Conservation (phyloP, 1,140 invertebrate genomes). For the Leptinotarsa undecemlineata region DNA sequence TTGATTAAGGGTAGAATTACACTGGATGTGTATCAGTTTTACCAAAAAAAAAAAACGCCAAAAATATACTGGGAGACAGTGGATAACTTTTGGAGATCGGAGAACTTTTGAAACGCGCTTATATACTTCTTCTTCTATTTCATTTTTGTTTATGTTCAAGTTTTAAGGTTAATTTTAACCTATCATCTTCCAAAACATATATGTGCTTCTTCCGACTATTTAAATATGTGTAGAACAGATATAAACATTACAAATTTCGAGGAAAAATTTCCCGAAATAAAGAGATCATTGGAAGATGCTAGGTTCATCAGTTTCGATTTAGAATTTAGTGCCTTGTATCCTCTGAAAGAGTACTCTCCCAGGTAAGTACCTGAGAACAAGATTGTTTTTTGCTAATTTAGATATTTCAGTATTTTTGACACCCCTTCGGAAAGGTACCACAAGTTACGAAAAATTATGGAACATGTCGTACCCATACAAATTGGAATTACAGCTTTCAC, state of each 20-base stretch:
- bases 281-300: constrained; percentile 39
- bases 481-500: constrained; percentile 66
- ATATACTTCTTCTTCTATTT: too few relatives aligned
- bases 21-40: too few relatives aligned
- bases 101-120: too few relatives aligned
- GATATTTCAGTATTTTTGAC: constrained; percentile 71
- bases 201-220: neutral
- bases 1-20: too few relatives aligned
- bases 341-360: constrained; percentile 36
- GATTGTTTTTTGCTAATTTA: neutral
- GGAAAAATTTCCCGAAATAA: constrained; percentile 41
- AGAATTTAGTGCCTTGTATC: constrained; percentile 51
- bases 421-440: constrained; percentile 64
- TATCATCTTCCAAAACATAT: too few relatives aligned
- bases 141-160: too few relatives aligned
- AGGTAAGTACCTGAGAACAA: constrained; percentile 37
- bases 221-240: constrained; percentile 46
- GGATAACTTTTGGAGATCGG: too few relatives aligned
- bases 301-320: constrained; percentile 48
- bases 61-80: too few relatives aligned
- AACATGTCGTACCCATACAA: constrained; percentile 66
- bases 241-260: constrained; percentile 44
- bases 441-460: constrained; percentile 61
- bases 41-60: too few relatives aligned
- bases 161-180: too few relatives aligned